Conservation (phyloP, 2,113 vertebrate species). For the Hystrix brachyura region DNA sequence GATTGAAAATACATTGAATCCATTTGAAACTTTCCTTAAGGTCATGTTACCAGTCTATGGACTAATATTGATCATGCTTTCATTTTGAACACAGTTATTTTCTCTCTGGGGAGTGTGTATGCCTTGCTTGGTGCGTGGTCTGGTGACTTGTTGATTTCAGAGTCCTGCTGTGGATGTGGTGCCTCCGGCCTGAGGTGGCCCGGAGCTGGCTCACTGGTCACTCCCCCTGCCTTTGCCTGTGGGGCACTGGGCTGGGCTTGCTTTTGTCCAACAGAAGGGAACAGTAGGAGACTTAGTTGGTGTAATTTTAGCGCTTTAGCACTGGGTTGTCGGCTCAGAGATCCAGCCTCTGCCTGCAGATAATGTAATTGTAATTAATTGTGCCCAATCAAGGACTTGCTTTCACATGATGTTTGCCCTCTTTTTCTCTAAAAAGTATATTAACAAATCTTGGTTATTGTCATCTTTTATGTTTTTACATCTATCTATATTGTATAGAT, state of each 20-base stretch:
- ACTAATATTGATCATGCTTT: slow-evolving; percentile 13
- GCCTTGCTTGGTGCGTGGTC: slow-evolving; percentile 3
- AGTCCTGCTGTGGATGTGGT: neutral
- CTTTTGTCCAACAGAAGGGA: neutral
- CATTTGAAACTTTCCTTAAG: slow-evolving; percentile 40
- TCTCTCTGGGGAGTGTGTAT: neutral
- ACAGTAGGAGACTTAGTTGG: neutral
- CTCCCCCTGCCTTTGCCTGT: neutral
- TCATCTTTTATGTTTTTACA: neutral
- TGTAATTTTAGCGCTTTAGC: neutral
- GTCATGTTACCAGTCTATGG: slow-evolving; percentile 12
- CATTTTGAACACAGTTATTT: slow-evolving; percentile 62
- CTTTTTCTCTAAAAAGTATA: neutral
- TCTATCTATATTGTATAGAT: neutral
- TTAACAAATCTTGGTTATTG: slow-evolving; percentile 8
- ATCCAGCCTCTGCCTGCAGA: neutral
- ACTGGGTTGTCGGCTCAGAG: neutral
- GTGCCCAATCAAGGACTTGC: neutral
- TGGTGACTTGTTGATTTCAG: slow-evolving; percentile 42
- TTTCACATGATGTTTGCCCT: neutral
- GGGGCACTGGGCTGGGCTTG: neutral
- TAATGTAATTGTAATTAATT: neutral
- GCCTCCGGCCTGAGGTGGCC: neutral
- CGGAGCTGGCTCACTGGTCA: accelerated
- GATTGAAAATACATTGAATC: neutral